Conservation (phyloP, 2,797 vertebrate genomes). For the Alca torda region DNA sequence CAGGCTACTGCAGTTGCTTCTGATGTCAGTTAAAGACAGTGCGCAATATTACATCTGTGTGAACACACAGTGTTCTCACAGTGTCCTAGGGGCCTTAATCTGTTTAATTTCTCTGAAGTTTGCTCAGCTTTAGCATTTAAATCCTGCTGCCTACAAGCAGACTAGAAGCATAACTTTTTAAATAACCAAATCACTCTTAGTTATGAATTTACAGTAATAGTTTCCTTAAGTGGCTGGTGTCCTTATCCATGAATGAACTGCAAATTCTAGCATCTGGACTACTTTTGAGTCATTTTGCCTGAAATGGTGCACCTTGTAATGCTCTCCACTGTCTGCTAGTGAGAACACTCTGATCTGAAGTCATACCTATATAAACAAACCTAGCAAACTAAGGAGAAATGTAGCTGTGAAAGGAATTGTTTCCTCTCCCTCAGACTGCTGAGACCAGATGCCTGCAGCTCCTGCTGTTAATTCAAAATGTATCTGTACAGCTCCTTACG, state of each 20-base stretch:
- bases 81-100: background rate
- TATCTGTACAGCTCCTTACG: fast-evolving
- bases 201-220: background rate
- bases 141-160: background rate
- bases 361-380: fast-evolving
- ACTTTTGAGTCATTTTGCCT: background rate
- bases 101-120: background rate
- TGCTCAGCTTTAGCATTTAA: background rate
- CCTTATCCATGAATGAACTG: background rate
- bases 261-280: too few species aligned
- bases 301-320: fast-evolving
- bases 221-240: background rate
- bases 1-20: background rate
- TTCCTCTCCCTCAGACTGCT: too few species aligned
- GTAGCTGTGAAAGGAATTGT: too few species aligned
- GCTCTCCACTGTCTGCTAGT: background rate
- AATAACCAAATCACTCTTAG: background rate
- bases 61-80: background rate
- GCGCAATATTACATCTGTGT: background rate
- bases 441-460: too few species aligned
- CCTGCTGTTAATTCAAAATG: fast-evolving
- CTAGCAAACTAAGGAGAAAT: background rate
- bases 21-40: background rate
- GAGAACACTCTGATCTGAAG: background rate
- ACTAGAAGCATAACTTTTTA: background rate